These are phyloP conservation scores for Hipparchia sbordonii DNA, from an alignment of 2,888 invertebrate species.

Conservation along the genomic window DNA sequence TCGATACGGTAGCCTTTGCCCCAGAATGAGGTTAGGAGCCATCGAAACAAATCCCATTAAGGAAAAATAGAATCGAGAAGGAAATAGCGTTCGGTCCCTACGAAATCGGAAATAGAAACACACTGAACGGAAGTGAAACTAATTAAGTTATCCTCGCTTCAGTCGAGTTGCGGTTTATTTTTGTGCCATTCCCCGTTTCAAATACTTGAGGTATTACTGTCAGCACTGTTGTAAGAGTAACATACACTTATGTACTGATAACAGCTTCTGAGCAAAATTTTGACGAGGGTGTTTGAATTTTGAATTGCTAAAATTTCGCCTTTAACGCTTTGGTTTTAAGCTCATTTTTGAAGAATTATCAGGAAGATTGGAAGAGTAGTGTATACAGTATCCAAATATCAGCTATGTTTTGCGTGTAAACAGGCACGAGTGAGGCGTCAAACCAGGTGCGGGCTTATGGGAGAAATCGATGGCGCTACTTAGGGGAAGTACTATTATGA, in stretches of 20 bases:
- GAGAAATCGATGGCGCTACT: constrained; percentile 54
- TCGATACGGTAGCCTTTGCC: constrained; percentile 52
- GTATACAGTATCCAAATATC: constrained; percentile 74
- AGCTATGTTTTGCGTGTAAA: constrained; percentile 76
- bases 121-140: constrained; percentile 79
- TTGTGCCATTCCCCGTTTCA: constrained; percentile 61
- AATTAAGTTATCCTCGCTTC: constrained; percentile 80
- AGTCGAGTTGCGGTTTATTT: constrained; percentile 75
- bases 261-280: constrained; percentile 67
- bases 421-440: constrained; percentile 74
- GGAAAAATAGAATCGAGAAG: constrained; percentile 74
- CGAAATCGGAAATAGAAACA: constrained; percentile 80
- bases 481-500: constrained; percentile 75
- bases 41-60: constrained; percentile 73
- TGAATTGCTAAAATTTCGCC: constrained; percentile 47
- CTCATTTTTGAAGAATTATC: constrained; percentile 47
- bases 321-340: constrained; percentile 47
- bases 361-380: constrained; percentile 57
- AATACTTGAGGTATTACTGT: constrained; percentile 67
- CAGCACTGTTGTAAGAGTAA: constrained; percentile 68
- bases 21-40: constrained; percentile 54
- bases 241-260: constrained; percentile 71
- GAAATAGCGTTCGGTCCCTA: constrained; percentile 71
- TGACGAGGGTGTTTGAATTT: constrained; percentile 54
- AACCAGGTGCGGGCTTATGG: constrained; percentile 76